Evolutionary conservation across 1,140 invertebrate species (phyloP), one percentile per base, ranked within the genome.

Genomic region (Brachionus sp.): DNA sequence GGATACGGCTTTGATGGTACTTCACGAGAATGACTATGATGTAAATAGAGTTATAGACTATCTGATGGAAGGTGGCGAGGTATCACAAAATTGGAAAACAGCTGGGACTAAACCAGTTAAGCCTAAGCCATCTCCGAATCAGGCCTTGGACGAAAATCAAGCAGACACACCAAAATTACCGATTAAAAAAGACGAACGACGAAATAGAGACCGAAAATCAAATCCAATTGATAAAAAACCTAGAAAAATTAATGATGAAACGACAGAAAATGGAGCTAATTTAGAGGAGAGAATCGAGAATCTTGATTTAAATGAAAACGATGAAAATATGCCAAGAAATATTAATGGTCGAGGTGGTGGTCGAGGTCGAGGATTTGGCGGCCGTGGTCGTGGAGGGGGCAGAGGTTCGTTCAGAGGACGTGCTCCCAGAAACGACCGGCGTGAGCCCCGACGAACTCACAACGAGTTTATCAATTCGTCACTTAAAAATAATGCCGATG

Each of bases 11-110:
- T 25, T 62, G 37, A 62, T 80, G 50, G 77, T 66, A 12, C 77
- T 80, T 4, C 50, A 80, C 39, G 77, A 80, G 19, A 57, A 80
- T 44, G 77, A 80, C 33, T 80, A 80, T 10, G 62, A 80, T 80
- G 23, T 80, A 23, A 44, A 80, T 19, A 42, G 50, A 12, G 62
- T 23, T 0, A 62, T 80, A 16, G 50, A 80, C 0, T 80, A 35
- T 33, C 13, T 80, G 39, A 13, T 62, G 37, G 77, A 80, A 5
- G 77, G 77, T 37, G 50, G 50, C 2, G 77, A 50, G 12, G 70
- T 75, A 2, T 44, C 25, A 13, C 33, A 64, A 10, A 50, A 80
- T 13, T 80, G 77, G 77, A 39, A 62, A 23, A 80, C 77, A 35
- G 77, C 62, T 23, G 77, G 77, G 0, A 66, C 35, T 1, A 57